Percentiles rank a stretch among this genome's conserved stretches.
Conservation (phyloP, 2,888 invertebrate species). For the Diadegma fenestrale region DNA sequence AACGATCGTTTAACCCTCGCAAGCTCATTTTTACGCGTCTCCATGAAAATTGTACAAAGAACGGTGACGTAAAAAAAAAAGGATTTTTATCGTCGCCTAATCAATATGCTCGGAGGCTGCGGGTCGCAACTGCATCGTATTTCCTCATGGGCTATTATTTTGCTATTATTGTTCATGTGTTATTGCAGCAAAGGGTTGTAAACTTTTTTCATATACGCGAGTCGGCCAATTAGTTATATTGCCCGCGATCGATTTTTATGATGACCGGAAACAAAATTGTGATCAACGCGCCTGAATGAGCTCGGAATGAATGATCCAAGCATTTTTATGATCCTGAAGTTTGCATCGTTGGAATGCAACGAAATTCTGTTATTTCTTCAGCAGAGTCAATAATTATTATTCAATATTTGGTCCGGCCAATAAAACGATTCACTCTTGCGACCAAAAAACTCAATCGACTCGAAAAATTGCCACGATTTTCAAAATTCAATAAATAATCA, state of each 20-base stretch:
- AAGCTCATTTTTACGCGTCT: not conserved
- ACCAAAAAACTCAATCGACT: no score
- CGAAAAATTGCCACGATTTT: no score
- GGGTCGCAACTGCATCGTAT: not conserved
- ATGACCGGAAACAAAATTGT: not conserved
- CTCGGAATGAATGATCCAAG: no score
- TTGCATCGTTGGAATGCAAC: no score
- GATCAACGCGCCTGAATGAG: not conserved
- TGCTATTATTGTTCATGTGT: not conserved
- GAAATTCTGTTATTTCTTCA: no score
- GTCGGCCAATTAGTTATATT: conserved; percentile 5
- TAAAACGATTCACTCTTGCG: no score
- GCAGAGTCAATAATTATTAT: no score
- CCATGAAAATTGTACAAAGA: not conserved
- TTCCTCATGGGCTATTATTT: not conserved
- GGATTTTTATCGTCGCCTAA: conserved; percentile 33
- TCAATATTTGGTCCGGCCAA: no score
- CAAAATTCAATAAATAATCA: no score
- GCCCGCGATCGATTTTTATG: conserved; percentile 4
- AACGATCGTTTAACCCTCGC: conserved; percentile 18
- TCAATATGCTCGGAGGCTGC: not conserved
- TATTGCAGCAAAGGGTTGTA: not conserved
- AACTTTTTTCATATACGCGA: not conserved
- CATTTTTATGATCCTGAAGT: no score
- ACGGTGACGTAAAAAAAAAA: conserved; percentile 22